A percentile compares a stretch with the other conserved stretches of the same genome.
Evolutionary conservation across 1,140 invertebrate species (phyloP).

Genomic region (Pantala flavescens): DNA sequence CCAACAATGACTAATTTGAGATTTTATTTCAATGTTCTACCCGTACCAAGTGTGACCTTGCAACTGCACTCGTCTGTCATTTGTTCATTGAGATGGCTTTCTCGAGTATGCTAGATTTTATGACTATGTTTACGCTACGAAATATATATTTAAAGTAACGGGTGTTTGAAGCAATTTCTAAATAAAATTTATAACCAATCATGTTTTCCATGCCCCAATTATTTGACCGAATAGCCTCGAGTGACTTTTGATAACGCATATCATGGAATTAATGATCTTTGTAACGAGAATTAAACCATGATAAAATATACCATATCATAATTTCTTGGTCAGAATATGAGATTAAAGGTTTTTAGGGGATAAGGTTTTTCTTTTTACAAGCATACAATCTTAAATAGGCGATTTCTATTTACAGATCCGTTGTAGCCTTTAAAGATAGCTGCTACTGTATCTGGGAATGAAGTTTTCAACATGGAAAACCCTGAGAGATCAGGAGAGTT

Average conservation of each 20-base stretch:
- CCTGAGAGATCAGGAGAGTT: conserved; percentile 14
- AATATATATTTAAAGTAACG: neutral
- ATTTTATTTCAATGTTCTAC: neutral
- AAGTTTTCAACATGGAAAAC: neutral
- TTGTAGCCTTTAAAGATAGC: no score
- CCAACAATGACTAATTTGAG: neutral
- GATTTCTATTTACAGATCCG: no score
- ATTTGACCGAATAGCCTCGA: neutral
- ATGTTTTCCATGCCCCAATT: neutral
- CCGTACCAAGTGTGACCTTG: conserved; percentile 15
- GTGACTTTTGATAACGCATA: neutral
- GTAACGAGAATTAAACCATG: no score
- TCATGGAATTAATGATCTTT: neutral
- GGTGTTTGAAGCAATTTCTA: neutral
- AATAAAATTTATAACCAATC: neutral
- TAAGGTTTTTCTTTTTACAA: no score
- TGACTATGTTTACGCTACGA: neutral
- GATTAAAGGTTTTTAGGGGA: no score
- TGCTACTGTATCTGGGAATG: neutral
- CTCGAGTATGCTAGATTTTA: neutral
- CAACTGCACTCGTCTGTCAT: conserved; percentile 16
- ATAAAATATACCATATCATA: no score
- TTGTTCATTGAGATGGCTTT: conserved; percentile 14
- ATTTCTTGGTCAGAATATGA: no score
- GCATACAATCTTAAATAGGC: no score